Conservation (phyloP, 2,888 invertebrate genomes). For the Pedicia rivosa region DNA sequence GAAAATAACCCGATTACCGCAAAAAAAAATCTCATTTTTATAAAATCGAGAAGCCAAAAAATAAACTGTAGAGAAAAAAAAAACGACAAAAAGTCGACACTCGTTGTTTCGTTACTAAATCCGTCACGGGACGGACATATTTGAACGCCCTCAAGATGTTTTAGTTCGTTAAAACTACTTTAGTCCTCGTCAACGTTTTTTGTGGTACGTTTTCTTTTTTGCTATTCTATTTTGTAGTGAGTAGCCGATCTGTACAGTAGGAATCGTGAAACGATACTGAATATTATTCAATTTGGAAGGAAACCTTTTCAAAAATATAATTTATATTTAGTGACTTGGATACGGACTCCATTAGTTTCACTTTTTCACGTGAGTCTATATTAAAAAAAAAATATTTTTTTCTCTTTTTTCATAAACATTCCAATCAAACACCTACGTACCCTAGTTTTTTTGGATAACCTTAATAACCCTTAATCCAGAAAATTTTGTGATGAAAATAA, state of each 20-base stretch:
- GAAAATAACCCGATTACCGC: too few species aligned
- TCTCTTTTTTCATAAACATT: neutral
- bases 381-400: neutral
- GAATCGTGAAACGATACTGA: neutral
- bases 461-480: too few species aligned
- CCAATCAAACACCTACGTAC: neutral
- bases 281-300: neutral
- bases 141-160: neutral
- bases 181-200: neutral
- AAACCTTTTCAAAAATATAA: too few species aligned
- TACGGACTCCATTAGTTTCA: neutral
- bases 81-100: neutral
- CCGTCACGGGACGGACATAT: neutral
- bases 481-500: too few species aligned
- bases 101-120: neutral
- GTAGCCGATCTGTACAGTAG: constrained; percentile 4
- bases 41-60: too few species aligned
- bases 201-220: neutral
- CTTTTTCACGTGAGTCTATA: neutral
- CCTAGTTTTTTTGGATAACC: too few species aligned
- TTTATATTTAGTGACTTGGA: neutral
- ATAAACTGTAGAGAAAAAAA: too few species aligned
- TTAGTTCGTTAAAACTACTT: neutral
- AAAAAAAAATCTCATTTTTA: too few species aligned
- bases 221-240: constrained; percentile 5